These are phyloP conservation scores for Aselliscus stoliczkanus DNA, from an alignment of 2,797 vertebrate species.

Conservation along the genomic window DNA sequence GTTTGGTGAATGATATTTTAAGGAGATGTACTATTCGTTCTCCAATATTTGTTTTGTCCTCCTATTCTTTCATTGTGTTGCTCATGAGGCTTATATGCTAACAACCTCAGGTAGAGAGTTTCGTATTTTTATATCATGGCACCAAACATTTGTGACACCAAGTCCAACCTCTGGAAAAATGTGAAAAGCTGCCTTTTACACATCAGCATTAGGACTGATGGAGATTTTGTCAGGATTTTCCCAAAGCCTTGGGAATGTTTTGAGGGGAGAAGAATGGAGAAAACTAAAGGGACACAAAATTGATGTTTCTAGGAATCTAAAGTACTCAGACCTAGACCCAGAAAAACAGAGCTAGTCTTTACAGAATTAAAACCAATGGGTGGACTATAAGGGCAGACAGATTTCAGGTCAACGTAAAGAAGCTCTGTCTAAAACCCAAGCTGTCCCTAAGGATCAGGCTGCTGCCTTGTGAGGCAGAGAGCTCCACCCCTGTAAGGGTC, in stretches of 20 bases:
- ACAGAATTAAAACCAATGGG: slow-evolving; percentile 3
- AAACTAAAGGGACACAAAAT: neutral
- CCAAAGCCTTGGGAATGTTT: neutral
- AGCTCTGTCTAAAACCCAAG: neutral
- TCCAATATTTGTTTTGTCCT: neutral
- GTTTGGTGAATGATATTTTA: neutral
- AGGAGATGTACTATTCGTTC: neutral
- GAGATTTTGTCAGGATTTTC: slow-evolving; percentile 23
- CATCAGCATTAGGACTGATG: neutral
- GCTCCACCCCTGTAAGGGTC: neutral
- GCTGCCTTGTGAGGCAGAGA: neutral
- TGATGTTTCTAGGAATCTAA: neutral
- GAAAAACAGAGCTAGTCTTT: neutral
- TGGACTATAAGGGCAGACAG: neutral
- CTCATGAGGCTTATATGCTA: neutral
- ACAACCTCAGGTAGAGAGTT: neutral
- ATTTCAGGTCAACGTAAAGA: neutral
- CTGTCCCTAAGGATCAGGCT: neutral
- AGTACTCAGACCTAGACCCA: neutral
- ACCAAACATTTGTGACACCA: neutral
- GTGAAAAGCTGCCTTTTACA: neutral
- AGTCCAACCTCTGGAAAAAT: neutral
- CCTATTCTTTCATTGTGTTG: neutral
- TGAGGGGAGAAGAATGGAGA: neutral
- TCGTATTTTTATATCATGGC: neutral